phyloP scores from a whole-genome alignment of 1,140 invertebrate species.

The Bombus balteatus region DNA sequence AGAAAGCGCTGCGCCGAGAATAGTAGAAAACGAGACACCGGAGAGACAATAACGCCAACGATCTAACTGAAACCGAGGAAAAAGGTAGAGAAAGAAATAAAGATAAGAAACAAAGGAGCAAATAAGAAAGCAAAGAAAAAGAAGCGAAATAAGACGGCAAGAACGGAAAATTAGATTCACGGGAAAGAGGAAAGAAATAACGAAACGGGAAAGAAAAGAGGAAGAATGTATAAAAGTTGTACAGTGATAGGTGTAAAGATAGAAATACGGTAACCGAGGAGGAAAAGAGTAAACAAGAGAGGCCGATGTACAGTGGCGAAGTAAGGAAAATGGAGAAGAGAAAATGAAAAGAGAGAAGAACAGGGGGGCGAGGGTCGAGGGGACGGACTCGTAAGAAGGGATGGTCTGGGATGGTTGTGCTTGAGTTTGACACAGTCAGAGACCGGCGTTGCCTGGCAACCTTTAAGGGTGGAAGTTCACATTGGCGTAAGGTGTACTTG shows the following conservation, averaged over 20 bases:
- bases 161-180: neutral
- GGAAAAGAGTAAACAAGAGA: neutral
- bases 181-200: neutral
- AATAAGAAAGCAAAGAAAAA: neutral
- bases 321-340: neutral
- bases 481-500: constrained; percentile 76
- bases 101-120: neutral
- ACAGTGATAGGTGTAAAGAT: neutral
- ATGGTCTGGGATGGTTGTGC: constrained; percentile 59
- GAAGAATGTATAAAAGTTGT: neutral
- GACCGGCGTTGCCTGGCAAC: constrained; percentile 79
- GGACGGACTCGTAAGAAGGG: constrained; percentile 57
- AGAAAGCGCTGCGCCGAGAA: neutral
- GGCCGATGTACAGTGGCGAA: neutral
- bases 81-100: neutral
- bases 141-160: neutral
- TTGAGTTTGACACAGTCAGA: constrained; percentile 81
- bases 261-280: neutral
- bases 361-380: neutral
- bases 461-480: constrained; percentile 75
- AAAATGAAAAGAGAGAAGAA: constrained; percentile 9
- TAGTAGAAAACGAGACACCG: constrained; percentile 8
- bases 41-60: constrained; percentile 2
- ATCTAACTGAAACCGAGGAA: neutral
- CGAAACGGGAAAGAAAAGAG: neutral